A percentile compares a stretch with the other conserved stretches of the same genome.
phyloP scores from a whole-genome alignment of 2,113 vertebrate species.

The Vanacampus margaritifer region DNA sequence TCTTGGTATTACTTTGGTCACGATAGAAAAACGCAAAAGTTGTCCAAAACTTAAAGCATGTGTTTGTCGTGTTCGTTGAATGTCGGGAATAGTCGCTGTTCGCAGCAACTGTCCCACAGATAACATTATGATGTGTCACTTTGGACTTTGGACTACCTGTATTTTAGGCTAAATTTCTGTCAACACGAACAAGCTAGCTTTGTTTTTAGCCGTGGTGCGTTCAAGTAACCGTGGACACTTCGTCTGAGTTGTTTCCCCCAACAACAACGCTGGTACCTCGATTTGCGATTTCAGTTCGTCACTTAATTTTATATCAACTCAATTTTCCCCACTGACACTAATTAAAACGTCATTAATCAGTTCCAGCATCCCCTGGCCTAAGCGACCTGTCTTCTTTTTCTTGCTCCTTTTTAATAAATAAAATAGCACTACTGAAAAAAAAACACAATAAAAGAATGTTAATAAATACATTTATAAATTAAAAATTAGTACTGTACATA shows the following conservation, averaged over 20 bases:
- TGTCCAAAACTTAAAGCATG: not conserved
- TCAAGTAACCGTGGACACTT: not conserved
- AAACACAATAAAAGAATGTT: no score
- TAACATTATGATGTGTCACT: not conserved
- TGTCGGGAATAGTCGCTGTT: not conserved
- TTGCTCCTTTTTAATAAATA: no score
- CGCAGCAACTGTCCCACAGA: not conserved
- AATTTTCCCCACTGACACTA: not conserved
- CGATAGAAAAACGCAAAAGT: no score
- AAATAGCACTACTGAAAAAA: no score
- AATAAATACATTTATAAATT: no score
- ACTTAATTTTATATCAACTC: not conserved
- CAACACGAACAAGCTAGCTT: not conserved
- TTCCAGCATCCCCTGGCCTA: not conserved
- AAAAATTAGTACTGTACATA: no score
- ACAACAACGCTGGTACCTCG: not conserved
- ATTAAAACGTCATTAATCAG: not conserved
- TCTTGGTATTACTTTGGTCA: not conserved
- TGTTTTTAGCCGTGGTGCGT: constrained; percentile 10
- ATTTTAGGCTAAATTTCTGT: not conserved
- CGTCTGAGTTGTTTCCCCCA: not conserved
- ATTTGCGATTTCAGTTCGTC: not conserved
- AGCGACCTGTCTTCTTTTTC: no score
- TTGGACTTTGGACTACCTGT: not conserved
- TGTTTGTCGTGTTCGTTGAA: not conserved